Conservation (phyloP, 2,888 invertebrate species). For the Tridacna crocea region DNA sequence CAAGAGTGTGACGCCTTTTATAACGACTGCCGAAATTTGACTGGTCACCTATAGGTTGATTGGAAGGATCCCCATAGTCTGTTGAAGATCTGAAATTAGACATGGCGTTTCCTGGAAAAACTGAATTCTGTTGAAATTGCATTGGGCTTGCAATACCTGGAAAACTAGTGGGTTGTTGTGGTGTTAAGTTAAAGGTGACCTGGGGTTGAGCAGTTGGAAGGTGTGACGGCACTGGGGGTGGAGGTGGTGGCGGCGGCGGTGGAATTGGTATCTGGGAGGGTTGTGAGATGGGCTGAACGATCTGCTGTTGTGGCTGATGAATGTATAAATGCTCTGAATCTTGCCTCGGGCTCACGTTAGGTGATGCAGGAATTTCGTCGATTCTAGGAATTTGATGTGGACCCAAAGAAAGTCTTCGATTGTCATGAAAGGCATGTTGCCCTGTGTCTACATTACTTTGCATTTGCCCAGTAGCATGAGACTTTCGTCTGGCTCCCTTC, state of each 20-base stretch:
- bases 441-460: background rate
- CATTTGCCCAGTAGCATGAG: background rate
- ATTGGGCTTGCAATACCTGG: background rate
- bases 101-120: background rate
- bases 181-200: slow-evolving; percentile 42
- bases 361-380: slow-evolving; percentile 22
- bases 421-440: background rate
- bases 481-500: slow-evolving; percentile 32
- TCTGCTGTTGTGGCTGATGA: background rate
- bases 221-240: slow-evolving; percentile 28
- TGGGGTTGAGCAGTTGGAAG: slow-evolving; percentile 15
- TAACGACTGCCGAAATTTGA: background rate
- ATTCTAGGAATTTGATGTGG: slow-evolving; percentile 20
- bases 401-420: background rate
- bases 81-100: slow-evolving; percentile 8
- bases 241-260: slow-evolving; percentile 16
- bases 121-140: slow-evolving; percentile 5
- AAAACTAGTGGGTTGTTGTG: slow-evolving; percentile 2
- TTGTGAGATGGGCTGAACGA: background rate
- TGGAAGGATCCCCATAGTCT: background rate
- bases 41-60: background rate
- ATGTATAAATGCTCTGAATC: background rate
- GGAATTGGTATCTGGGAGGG: slow-evolving; percentile 18
- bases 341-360: slow-evolving; percentile 1
- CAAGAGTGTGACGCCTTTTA: slow-evolving; percentile 51